Percentiles rank a stretch among this genome's conserved stretches.
phyloP scores from a whole-genome alignment of 2,888 invertebrate species.

The Patella pellucida region DNA sequence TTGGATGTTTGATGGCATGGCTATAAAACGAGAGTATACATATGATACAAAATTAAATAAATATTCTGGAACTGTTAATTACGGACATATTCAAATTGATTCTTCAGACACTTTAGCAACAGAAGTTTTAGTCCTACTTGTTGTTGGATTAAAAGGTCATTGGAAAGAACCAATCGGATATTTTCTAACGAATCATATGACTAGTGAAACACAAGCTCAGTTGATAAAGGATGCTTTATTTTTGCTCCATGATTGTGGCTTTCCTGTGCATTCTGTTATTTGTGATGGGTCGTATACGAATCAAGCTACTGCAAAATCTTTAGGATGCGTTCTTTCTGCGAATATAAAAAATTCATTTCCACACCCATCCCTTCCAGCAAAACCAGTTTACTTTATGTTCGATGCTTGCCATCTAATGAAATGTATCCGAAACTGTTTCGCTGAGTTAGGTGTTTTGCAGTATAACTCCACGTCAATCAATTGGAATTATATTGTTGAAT shows the following conservation, averaged over 20 bases:
- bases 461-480: neutral
- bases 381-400: constrained; percentile 14
- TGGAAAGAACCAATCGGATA: neutral
- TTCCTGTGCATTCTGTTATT: neutral
- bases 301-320: neutral
- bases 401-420: constrained; percentile 18
- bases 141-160: constrained; percentile 9
- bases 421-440: constrained; percentile 19
- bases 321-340: constrained; percentile 9
- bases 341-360: constrained; percentile 10
- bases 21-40: constrained; percentile 2
- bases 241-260: neutral
- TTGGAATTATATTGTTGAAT: constrained; percentile 12
- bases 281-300: too few species aligned
- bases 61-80: constrained; percentile 11
- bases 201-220: constrained; percentile 10
- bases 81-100: constrained; percentile 10
- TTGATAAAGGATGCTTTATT: constrained; percentile 15
- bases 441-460: constrained; percentile 2
- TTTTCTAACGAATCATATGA: neutral
- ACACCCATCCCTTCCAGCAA: neutral
- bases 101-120: constrained; percentile 3
- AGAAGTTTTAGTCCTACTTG: constrained; percentile 9
- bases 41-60: neutral
- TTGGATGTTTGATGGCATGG: constrained; percentile 12